These are phyloP conservation scores for Neelides sp. DNA, from an alignment of 1,140 invertebrate species.

Conservation along the genomic window DNA sequence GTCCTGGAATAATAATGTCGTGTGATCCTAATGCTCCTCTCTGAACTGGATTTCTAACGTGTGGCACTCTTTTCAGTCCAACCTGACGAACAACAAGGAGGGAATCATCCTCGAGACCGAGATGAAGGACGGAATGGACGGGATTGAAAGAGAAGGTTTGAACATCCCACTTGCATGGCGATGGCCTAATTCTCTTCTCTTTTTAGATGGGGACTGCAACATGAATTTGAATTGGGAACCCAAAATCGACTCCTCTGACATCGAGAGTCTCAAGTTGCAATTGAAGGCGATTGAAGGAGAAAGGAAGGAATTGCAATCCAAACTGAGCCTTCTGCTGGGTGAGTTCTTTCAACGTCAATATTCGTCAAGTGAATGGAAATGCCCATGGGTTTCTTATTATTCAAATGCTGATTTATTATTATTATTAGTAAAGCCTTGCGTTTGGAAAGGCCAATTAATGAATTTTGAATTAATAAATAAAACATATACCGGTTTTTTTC, in stretches of 20 bases:
- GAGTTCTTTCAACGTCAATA: not conserved
- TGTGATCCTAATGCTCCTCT: too few relatives aligned
- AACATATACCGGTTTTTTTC: too few relatives aligned
- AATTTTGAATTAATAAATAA: too few relatives aligned
- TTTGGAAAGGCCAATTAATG: too few relatives aligned
- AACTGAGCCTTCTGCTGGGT: conserved; percentile 23
- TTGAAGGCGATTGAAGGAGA: conserved; percentile 16
- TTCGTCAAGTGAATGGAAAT: not conserved
- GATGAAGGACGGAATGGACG: too few relatives aligned
- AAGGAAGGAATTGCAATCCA: conserved; percentile 19
- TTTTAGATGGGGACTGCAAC: conserved; percentile 3
- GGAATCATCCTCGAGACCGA: too few relatives aligned
- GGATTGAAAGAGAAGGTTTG: too few relatives aligned
- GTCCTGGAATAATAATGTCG: too few relatives aligned
- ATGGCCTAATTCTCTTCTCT: not conserved
- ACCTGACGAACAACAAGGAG: too few relatives aligned
- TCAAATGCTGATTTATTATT: not conserved
- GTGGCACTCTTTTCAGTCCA: too few relatives aligned
- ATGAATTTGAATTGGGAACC: conserved; percentile 16
- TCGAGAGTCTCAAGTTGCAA: conserved; percentile 16
- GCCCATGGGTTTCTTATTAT: not conserved
- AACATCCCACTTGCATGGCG: too few relatives aligned
- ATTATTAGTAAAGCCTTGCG: not conserved
- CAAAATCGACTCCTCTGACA: conserved; percentile 14
- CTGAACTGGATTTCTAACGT: too few relatives aligned